Evolutionary conservation across 2,888 invertebrate genomes (phyloP), one percentile per base, ranked within the genome.

Genomic region (Diachrysia chrysitis): DNA sequence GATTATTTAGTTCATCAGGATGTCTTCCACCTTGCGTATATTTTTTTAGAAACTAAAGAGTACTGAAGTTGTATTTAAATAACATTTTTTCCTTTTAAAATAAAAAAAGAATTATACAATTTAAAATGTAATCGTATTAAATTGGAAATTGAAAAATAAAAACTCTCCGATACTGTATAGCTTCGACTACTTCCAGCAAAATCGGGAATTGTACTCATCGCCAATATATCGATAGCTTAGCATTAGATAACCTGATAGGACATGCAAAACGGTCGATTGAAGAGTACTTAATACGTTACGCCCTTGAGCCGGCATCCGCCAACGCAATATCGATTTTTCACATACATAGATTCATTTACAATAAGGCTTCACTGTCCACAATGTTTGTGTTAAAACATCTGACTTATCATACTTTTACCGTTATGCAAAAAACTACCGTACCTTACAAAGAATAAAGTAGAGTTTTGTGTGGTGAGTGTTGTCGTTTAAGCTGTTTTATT

Each of bases 261-360:
- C 67, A 76, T 79, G 76, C 81, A 81, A 82, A 86, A 70, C 56
- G 73, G 71, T 80, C 76, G 78, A 83, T 81, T 79, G 74, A 76
- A 76, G 74, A 85, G 84, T 81, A 80, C 75, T 83, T 85, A 84
- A 87, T 88, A 86, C 69, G 63, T 64, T 73, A 66, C 83, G 90
- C 87, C 94, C 93, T 94, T 93, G 93, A 90, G 85, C 79, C 76
- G 84, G 86, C 86, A 92, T 92, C 92, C 92, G 90, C 90, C 90
- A 89, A 90, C 93, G 90, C 90, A 84, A 81, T 93, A 94, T 94
- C 93, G 93, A 94, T 93, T 93, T 92, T 92, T 87, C 85, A 90
- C 91, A 90, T 90, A 93, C 91, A 89, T 90, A 91, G 88, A 90
- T 90, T 90, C 89, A 87, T 87, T 90, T 88, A 90, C 90, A 90